Evolutionary conservation across 53 echinoderm and acorn worm species (phyloP), one percentile per base, ranked within the genome.

Genomic region (Paelopatides confundens): DNA sequence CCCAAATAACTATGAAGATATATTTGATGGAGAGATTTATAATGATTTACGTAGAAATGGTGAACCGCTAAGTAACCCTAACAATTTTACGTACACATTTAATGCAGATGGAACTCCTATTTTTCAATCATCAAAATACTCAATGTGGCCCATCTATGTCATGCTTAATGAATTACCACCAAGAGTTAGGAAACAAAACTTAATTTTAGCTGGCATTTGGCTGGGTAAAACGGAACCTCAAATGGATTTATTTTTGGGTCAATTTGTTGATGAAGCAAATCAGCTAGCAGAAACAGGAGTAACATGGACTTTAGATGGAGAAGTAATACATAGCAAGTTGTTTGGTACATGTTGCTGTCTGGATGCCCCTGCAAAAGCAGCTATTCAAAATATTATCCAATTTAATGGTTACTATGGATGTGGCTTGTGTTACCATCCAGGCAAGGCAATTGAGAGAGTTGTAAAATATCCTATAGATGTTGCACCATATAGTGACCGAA

Each of bases 351-450:
- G 87, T 35, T 91, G 91, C 30, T 81, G 82, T 81, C 87, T 86
- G 36, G 82, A 87, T 86, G 70, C 81, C 27, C 86, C 87, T 5
- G 91, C 91, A 67, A 69, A 65, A 24, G 67, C 91, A 13, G 51
- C 39, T 12, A 91, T 91, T 82, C 87, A 87, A 37, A 92, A 92
- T 76, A 76, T 10, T 31, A 13, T 87, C 0, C 34, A 87, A 31
- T 91, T 88, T 63, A 91, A 91, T 88, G 91, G 91, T 12, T 88
- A 91, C 31, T 30, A 12, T 12, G 91, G 91, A 0, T 91, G 91
- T 74, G 35, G 36, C 7, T 50, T 83, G 10, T 91, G 91, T 35
- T 88, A 88, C 32, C 85, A 91, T 33, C 88, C 91, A 8, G 87
- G 87, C 31, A 79, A 87, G 29, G 21, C n/a, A 28, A 39, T 87